Conservation (phyloP, 2,888 invertebrate genomes). For the Diplolepis rosae region DNA sequence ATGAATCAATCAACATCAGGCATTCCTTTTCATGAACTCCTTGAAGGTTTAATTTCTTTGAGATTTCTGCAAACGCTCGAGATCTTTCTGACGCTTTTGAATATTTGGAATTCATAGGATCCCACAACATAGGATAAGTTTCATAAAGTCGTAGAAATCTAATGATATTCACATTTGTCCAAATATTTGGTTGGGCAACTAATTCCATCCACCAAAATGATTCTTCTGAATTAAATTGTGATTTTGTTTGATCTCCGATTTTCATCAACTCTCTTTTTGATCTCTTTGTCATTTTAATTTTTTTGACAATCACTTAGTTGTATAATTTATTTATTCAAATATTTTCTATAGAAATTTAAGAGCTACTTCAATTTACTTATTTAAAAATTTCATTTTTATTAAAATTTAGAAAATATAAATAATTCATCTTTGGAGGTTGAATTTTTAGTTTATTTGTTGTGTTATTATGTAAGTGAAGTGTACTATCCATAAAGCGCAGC, state of each 20-base stretch:
- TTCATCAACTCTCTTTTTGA: not conserved
- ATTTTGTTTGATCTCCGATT: not conserved
- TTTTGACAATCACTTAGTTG: not conserved
- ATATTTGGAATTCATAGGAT: constrained; percentile 18
- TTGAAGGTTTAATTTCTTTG: constrained; percentile 29
- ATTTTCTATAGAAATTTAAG: too few relatives aligned
- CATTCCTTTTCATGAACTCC: constrained; percentile 30
- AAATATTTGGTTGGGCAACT: constrained; percentile 21
- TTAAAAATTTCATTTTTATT: not conserved
- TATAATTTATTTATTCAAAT: not conserved
- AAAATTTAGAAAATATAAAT: not conserved
- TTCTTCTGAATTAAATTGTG: not conserved
- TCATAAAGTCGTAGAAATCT: constrained; percentile 39
- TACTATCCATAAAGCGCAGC: too few relatives aligned
- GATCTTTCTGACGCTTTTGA: constrained; percentile 9
- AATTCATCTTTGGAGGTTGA: not conserved
- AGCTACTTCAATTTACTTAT: too few relatives aligned
- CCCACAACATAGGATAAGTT: constrained; percentile 37
- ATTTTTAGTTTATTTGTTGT: not conserved
- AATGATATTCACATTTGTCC: constrained; percentile 42
- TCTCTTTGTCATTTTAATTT: not conserved
- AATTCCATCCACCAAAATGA: constrained; percentile 33
- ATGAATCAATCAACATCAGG: constrained; percentile 29
- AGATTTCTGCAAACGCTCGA: constrained; percentile 33
- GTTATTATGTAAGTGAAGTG: not conserved